phyloP scores from a whole-genome alignment of 2,113 vertebrate genomes.

The Epinephelus lanceolatus region DNA sequence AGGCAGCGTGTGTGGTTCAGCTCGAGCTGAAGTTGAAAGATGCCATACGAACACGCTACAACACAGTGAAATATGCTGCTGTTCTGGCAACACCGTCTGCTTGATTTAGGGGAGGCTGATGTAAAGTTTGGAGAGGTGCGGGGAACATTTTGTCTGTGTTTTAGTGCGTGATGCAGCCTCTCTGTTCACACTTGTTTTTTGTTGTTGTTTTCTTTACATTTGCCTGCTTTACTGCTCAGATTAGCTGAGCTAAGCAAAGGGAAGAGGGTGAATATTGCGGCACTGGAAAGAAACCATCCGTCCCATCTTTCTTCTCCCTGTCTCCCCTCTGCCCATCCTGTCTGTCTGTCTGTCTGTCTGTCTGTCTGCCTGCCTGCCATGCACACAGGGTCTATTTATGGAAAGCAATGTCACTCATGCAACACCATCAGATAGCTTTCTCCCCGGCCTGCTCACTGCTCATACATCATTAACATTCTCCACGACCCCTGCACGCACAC shows the following conservation, averaged over 20 bases:
- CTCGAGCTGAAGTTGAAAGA: constrained; percentile 46
- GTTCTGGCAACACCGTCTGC: constrained; percentile 18
- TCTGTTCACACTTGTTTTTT: constrained; percentile 8
- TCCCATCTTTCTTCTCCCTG: constrained; percentile 24
- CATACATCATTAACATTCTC: constrained; percentile 84
- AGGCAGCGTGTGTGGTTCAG: constrained; percentile 38
- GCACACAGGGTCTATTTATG: constrained; percentile 83
- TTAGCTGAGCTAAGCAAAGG: constrained; percentile 51
- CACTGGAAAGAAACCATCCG: constrained; percentile 29
- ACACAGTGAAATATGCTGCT: constrained; percentile 18
- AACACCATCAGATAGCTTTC: constrained; percentile 83
- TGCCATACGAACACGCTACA: constrained; percentile 14
- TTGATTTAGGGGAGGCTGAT: constrained; percentile 32
- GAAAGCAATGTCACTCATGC: constrained; percentile 85
- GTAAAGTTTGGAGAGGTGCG: constrained; percentile 30
- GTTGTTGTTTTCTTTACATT: constrained; percentile 43
- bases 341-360: constrained; percentile 42
- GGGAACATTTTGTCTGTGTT: constrained; percentile 14
- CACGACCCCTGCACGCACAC: constrained; percentile 54
- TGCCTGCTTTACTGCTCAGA: constrained; percentile 33
- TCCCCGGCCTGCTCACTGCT: constrained; percentile 77
- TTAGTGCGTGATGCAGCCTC: not conserved
- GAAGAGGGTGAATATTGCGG: constrained; percentile 28
- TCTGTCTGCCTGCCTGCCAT: constrained; percentile 53
- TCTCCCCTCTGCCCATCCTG: constrained; percentile 40